phyloP scores from a whole-genome alignment of 23 tunicate genomes.

The Halocynthia roretzi region DNA sequence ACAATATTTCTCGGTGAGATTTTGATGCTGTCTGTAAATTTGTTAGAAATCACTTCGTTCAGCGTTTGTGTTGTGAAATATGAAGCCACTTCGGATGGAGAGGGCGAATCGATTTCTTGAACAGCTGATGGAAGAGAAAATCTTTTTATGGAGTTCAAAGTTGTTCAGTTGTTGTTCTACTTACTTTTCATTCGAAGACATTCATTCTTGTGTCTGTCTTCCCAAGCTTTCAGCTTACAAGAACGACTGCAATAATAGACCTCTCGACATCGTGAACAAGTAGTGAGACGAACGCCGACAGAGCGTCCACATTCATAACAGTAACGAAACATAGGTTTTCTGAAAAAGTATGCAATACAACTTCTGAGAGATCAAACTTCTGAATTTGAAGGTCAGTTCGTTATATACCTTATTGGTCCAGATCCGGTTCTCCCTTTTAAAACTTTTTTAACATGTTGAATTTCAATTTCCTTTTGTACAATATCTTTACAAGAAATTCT shows the following conservation, averaged over 20 bases:
- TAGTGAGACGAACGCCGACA: constrained; percentile 74
- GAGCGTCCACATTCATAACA: constrained; percentile 94
- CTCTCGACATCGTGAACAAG: constrained; percentile 82
- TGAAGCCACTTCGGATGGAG: constrained; percentile 56
- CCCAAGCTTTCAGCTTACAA: constrained; percentile 91
- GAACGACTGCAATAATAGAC: constrained; percentile 86
- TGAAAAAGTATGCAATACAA: constrained; percentile 19
- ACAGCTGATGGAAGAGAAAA: neutral
- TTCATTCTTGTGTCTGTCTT: constrained; percentile 74
- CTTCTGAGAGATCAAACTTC: neutral
- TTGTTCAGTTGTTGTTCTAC: neutral
- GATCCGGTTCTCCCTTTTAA: no score
- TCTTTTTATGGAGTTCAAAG: constrained; percentile 9
- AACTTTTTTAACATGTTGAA: no score
- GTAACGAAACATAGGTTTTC: constrained; percentile 78
- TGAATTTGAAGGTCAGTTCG: no score
- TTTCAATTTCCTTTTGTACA: no score
- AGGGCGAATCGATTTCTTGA: constrained; percentile 26
- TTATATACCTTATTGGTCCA: no score
- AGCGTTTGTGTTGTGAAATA: constrained; percentile 62
- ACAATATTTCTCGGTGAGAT: constrained; percentile 14
- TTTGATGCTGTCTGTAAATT: constrained; percentile 10
- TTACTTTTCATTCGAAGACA: constrained; percentile 81
- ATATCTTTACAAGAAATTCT: no score
- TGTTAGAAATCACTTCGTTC: constrained; percentile 39